Conservation (phyloP, 2,113 vertebrate genomes). For the Cyanistes caeruleus region DNA sequence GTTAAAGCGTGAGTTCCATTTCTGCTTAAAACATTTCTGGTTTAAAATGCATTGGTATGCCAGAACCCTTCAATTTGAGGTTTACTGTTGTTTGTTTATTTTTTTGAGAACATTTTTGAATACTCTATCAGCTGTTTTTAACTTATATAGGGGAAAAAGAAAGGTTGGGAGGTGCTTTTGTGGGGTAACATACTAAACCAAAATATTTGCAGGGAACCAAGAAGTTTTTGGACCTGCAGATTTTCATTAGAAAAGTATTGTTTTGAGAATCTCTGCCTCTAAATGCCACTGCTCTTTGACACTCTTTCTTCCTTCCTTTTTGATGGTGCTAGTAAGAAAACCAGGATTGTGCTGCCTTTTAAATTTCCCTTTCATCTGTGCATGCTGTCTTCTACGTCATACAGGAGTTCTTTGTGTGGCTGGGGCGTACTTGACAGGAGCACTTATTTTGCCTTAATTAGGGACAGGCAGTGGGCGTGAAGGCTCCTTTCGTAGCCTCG, state of each 20-base stretch:
- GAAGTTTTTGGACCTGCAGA: not conserved
- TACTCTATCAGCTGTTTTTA: not conserved
- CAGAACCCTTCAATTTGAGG: not conserved
- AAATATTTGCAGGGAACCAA: not conserved
- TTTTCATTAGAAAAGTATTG: not conserved
- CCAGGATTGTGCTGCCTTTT: not conserved
- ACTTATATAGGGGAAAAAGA: not conserved
- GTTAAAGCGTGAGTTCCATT: not conserved
- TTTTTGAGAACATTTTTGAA: not conserved
- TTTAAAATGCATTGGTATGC: not conserved
- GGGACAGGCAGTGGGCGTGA: not conserved
- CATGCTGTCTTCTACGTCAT: not conserved
- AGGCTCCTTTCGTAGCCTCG: not conserved
- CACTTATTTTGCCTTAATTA: not conserved
- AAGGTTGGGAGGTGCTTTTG: not conserved
- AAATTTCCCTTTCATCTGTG: constrained; percentile 14
- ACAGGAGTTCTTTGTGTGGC: not conserved
- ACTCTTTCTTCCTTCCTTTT: not conserved
- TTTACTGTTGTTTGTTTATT: not conserved
- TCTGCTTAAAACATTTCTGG: not conserved
- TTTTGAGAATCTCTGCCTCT: not conserved
- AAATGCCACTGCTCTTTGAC: not conserved
- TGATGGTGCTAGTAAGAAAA: not conserved
- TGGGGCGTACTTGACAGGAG: not conserved
- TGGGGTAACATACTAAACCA: not conserved